A percentile compares a stretch with the other conserved stretches of the same genome.
phyloP scores from a whole-genome alignment of 2,888 invertebrate genomes.

The Uloborus plumipes region DNA sequence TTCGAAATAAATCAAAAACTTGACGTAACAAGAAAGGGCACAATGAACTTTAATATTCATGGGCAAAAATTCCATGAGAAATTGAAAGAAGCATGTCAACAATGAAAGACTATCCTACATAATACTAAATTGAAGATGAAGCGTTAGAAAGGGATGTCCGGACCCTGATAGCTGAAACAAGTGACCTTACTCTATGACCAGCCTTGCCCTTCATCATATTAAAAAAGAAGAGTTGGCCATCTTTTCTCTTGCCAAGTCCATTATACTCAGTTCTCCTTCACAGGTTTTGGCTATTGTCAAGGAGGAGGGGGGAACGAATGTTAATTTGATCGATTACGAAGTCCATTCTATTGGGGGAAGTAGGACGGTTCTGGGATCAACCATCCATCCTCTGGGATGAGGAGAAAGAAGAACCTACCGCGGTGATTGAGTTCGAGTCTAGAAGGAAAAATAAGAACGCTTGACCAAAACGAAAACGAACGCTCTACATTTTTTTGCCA shows the following conservation, averaged over 20 bases:
- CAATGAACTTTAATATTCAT: no score
- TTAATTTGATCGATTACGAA: conserved; percentile 20
- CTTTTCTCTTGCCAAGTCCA: conserved; percentile 7
- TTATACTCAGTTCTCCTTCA: conserved; percentile 30
- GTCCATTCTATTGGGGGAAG: conserved; percentile 10
- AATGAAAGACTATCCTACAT: background rate
- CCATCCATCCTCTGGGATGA: conserved; percentile 8
- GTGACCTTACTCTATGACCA: conserved; percentile 32
- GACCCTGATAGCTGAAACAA: conserved; percentile 22
- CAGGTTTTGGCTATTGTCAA: conserved; percentile 21
- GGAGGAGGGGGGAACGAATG: background rate
- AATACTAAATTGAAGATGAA: conserved; percentile 12
- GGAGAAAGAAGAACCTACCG: no score
- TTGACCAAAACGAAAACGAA: no score
- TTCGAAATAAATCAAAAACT: no score
- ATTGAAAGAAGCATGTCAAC: no score
- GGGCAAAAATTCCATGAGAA: no score
- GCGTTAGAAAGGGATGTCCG: conserved; percentile 2
- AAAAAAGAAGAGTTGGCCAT: conserved; percentile 7
- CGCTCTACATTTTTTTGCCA: no score
- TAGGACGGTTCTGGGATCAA: conserved; percentile 1
- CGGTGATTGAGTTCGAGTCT: no score
- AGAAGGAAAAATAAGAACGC: no score
- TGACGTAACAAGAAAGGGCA: no score
- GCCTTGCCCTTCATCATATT: conserved; percentile 41